Evolutionary conservation across 2,888 invertebrate species (phyloP), one percentile per base, ranked within the genome.

Genomic region (Argynnis bischoffii): DNA sequence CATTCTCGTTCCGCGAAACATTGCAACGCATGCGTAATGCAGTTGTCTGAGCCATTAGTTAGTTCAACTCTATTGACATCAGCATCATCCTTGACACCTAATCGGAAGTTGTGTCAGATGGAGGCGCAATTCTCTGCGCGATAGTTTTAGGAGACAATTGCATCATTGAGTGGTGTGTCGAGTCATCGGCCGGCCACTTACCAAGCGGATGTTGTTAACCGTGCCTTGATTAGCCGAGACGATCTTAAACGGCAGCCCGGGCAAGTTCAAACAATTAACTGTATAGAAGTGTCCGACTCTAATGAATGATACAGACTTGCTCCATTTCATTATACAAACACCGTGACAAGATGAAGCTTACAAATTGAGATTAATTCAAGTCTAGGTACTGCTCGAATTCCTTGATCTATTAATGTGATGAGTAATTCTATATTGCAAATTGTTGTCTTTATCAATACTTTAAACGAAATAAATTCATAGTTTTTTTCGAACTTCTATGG

Each of bases 241-340:
- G 90, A 86, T 85, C 87, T 90, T 88, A 90, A 90, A 87, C 90
- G 86, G 86, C 84, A 88, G 85, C 78, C 81, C 84, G 86, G 81
- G 84, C 89, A 86, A 91, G 92, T 92, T 92, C 92, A 92, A 90
- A 91, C 90, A 92, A 92, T 92, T 90, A 90, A 92, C 87, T 87
- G 88, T 89, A 90, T 87, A 89, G 89, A 90, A 91, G 90, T 90
- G 92, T 89, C 89, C 91, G 88, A 90, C 90, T 88, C 89, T 88
- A 92, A 91, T 90, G 89, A 90, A 91, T 89, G 90, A 89, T 87
- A 83, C 88, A 88, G 84, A 85, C 85, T 87, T 88, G 88, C 84
- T 88, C 85, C 86, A 82, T 86, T 89, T 87, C 87, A 89, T 89
- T 89, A 89, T 83, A 90, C 87, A 90, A 90, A 90, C 88, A 89